Evolutionary conservation across 53 echinoderm and acorn worm species (phyloP), one percentile per base, ranked within the genome.

Genomic region (Astropecten irregularis): DNA sequence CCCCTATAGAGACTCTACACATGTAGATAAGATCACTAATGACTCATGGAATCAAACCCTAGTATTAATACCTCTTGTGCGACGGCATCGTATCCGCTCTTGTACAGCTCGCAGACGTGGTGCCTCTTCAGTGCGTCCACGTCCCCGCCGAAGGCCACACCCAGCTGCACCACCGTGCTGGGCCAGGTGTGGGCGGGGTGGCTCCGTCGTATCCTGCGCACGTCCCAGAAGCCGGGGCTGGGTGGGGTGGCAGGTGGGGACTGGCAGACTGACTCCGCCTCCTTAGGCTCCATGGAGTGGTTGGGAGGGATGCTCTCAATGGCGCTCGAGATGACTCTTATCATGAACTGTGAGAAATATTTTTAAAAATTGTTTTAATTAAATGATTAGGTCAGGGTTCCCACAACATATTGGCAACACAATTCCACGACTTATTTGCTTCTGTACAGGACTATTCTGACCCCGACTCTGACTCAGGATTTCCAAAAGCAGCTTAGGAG

Each of bases 51-150:
- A n/a, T n/a, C n/a, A n/a, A n/a, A n/a, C n/a, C n/a, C n/a, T n/a
- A n/a, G n/a, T n/a, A n/a, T n/a, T n/a, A n/a, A n/a, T 56, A 95
- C 99, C 99, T 99, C 99, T 44, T 94, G 92, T 9, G 92, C 94
- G 16, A 95, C 55, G 40, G 83, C 82, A 61, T 99, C 99, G 77
- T 99, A 99, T 9, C 99, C 99, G 71, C 93, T 92, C 54, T 63
- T 89, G 65, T 92, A 99, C 56, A 99, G 89, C 88, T 99, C 92
- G 60, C 92, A 90, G 11, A 92, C 92, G 66, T 93, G 89, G 47
- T 92, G 99, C 38, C 92, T 85, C 83, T 99, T 99, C 44, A 95
- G 73, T 11, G 70, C 25, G 54, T 99, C 99, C 7, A 85, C 67
- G 55, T 95, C 99, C 16, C 88, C 91, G 31, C 71, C 56, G 38